phyloP scores from a whole-genome alignment of 2,797 vertebrate genomes.

The Siniperca undulata region DNA sequence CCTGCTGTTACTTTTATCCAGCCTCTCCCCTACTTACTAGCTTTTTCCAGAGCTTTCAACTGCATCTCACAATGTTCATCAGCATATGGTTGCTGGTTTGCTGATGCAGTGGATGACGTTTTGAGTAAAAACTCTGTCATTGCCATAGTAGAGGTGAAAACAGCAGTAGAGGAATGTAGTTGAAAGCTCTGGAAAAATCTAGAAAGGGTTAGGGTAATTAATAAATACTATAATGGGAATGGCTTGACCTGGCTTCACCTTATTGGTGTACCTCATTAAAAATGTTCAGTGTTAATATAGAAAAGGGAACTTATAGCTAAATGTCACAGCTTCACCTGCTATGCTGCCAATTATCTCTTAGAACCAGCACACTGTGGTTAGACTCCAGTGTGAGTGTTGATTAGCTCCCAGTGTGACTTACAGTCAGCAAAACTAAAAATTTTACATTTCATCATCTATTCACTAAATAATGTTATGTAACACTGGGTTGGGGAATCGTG shows the following conservation, averaged over 20 bases:
- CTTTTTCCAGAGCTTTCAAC: not conserved
- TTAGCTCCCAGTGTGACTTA: conserved; percentile 2
- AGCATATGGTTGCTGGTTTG: not conserved
- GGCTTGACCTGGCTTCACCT: not conserved
- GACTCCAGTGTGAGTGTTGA: not conserved
- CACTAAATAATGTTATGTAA: conserved; percentile 34
- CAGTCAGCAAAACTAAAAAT: not conserved
- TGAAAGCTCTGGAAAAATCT: not conserved
- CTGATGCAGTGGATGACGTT: not conserved
- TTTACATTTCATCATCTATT: conserved; percentile 11
- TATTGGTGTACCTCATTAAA: not conserved
- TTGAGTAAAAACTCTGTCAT: not conserved
- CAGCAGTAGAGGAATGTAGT: not conserved
- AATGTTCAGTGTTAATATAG: not conserved
- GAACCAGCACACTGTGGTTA: not conserved
- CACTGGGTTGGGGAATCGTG: conserved; percentile 25
- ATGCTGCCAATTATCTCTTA: not conserved
- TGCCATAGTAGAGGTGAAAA: not conserved
- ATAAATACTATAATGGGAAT: not conserved
- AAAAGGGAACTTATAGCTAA: not conserved
- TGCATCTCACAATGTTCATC: not conserved
- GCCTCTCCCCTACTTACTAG: too few relatives aligned
- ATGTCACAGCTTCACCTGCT: not conserved
- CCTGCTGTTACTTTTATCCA: too few relatives aligned
- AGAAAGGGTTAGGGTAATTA: not conserved